These are phyloP conservation scores for Clarias magur DNA, from an alignment of 2,113 vertebrate genomes.

Conservation along the genomic window DNA sequence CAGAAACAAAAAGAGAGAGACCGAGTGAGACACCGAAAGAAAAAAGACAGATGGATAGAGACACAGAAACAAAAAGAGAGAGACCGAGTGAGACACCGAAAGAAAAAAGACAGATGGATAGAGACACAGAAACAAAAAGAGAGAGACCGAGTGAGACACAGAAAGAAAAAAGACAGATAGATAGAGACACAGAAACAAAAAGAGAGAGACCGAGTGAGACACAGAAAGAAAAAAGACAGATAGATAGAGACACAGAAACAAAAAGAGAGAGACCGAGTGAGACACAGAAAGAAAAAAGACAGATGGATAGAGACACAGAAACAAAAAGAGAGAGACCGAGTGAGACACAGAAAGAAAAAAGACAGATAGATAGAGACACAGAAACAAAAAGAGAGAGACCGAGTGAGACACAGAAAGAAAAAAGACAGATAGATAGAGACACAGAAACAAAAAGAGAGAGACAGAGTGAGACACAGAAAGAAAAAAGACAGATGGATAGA, in stretches of 20 bases:
- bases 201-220: too few relatives aligned
- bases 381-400: not conserved
- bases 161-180: too few relatives aligned
- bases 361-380: not conserved
- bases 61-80: too few relatives aligned
- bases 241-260: too few relatives aligned
- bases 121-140: too few relatives aligned
- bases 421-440: not conserved
- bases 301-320: not conserved
- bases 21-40: too few relatives aligned
- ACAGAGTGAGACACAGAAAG: rapidly evolving
- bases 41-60: not conserved
- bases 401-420: rapidly evolving
- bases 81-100: too few relatives aligned
- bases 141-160: too few relatives aligned
- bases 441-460: not conserved
- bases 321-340: not conserved
- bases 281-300: too few relatives aligned
- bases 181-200: not conserved
- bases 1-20: not conserved
- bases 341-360: too few relatives aligned
- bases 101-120: not conserved
- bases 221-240: too few relatives aligned
- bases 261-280: not conserved
- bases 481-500: not conserved